phyloP scores from a whole-genome alignment of 2,113 vertebrate genomes.

The Corythoichthys intestinalis region DNA sequence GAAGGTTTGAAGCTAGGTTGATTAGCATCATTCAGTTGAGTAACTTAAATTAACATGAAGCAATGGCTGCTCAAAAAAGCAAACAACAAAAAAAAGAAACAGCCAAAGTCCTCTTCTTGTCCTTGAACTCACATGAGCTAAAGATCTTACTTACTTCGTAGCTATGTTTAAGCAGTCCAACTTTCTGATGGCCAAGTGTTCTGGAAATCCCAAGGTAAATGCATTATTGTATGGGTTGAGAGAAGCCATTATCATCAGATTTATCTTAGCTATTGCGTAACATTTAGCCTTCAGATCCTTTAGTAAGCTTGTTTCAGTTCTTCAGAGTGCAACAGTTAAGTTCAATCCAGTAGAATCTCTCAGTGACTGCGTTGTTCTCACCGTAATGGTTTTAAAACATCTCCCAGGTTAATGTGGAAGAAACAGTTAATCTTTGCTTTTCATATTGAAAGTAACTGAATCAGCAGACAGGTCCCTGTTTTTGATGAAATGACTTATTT shows the following conservation, averaged over 20 bases:
- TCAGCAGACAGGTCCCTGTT: conserved; percentile 11
- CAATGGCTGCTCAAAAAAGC: no score
- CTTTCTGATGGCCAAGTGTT: conserved; percentile 38
- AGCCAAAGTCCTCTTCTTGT: not conserved
- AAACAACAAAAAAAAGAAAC: no score
- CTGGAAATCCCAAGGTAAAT: conserved; percentile 54
- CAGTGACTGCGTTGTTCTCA: conserved; percentile 29
- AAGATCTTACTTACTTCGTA: conserved; percentile 3
- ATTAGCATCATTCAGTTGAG: no score
- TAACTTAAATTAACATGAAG: no score
- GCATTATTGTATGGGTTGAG: conserved; percentile 20
- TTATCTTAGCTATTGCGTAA: conserved; percentile 18
- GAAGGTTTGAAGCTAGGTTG: no score
- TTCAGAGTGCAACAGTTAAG: conserved; percentile 24
- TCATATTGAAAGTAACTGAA: conserved; percentile 51
- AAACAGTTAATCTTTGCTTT: conserved; percentile 34
- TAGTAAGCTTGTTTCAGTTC: conserved; percentile 16
- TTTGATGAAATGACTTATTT: conserved; percentile 27
- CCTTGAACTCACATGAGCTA: not conserved
- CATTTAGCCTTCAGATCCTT: conserved; percentile 24
- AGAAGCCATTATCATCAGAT: conserved; percentile 27
- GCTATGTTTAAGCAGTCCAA: conserved; percentile 25
- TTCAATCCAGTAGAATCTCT: conserved; percentile 37
- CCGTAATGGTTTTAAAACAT: conserved; percentile 26
- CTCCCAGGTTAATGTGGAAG: conserved; percentile 23